These are phyloP conservation scores for Epinephelus cyanopodus DNA, from an alignment of 2,113 vertebrate genomes.

Conservation along the genomic window DNA sequence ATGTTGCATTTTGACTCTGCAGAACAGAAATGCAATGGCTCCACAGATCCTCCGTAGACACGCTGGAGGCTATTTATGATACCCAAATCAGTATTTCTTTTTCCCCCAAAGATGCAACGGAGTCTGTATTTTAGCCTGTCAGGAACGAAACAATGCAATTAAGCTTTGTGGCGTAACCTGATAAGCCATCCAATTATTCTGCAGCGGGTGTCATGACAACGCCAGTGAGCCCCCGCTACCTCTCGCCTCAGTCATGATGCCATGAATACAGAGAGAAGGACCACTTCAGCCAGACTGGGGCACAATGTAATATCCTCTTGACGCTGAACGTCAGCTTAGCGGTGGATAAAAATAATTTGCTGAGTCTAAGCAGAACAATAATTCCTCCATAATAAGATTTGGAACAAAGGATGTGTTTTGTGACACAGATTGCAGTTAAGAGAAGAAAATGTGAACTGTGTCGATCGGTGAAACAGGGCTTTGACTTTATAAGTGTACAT, in stretches of 20 bases:
- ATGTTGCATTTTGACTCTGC: background rate
- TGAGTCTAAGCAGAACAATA: slow-evolving; percentile 4
- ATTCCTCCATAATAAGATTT: slow-evolving; percentile 14
- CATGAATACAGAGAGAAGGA: slow-evolving; percentile 58
- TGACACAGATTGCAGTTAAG: background rate
- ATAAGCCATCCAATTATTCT: slow-evolving; percentile 69
- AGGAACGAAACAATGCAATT: slow-evolving; percentile 63
- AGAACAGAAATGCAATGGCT: slow-evolving; percentile 8
- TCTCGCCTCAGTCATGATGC: slow-evolving; percentile 30
- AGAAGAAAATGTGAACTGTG: background rate
- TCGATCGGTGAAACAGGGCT: background rate
- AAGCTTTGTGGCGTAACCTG: slow-evolving; percentile 65
- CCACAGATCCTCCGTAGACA: background rate
- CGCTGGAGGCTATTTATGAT: slow-evolving; percentile 2
- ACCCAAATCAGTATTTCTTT: background rate
- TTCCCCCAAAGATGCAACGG: background rate
- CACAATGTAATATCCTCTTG: slow-evolving; percentile 43
- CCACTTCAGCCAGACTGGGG: slow-evolving; percentile 35
- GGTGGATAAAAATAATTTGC: slow-evolving; percentile 47
- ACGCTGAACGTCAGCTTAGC: slow-evolving; percentile 23
- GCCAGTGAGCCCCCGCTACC: slow-evolving; percentile 32
- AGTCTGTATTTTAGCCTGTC: slow-evolving; percentile 32
- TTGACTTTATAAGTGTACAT: background rate
- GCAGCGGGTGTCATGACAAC: slow-evolving; percentile 78
- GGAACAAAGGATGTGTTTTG: background rate